Conservation (phyloP, 1,140 invertebrate genomes). For the Paracyclopina nana region DNA sequence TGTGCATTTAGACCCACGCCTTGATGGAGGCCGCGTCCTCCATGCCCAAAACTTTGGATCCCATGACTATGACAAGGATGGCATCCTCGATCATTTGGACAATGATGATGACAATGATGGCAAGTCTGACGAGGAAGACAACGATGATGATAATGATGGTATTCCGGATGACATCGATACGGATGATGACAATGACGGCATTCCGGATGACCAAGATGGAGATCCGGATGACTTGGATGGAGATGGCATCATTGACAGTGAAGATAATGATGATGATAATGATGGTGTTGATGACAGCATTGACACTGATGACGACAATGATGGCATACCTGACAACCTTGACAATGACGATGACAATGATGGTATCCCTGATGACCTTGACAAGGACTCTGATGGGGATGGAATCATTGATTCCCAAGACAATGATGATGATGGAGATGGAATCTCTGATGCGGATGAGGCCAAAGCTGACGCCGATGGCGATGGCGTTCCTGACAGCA, state of each 20-base stretch:
- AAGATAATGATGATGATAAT: slow-evolving; percentile 16
- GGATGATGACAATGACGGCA: slow-evolving; percentile 17
- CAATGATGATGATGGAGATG: slow-evolving; percentile 16
- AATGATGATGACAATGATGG: slow-evolving; percentile 17
- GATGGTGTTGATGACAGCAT: slow-evolving; percentile 11
- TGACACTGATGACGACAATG: slow-evolving; percentile 17
- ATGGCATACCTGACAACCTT: slow-evolving; percentile 7
- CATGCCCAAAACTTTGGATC: neutral
- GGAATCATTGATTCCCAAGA: slow-evolving; percentile 6
- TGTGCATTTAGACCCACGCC: no score
- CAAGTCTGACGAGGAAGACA: slow-evolving; percentile 8
- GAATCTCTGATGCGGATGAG: slow-evolving; percentile 8
- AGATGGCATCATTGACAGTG: slow-evolving; percentile 11
- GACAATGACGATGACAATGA: slow-evolving; percentile 4
- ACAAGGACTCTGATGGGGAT: slow-evolving; percentile 16
- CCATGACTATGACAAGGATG: slow-evolving; percentile 14
- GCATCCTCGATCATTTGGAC: slow-evolving; percentile 5
- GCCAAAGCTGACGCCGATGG: slow-evolving; percentile 10
- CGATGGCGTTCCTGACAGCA: slow-evolving; percentile 10
- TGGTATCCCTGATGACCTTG: slow-evolving; percentile 7
- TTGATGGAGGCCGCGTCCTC: neutral
- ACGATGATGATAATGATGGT: slow-evolving; percentile 17
- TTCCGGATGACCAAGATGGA: slow-evolving; percentile 3
- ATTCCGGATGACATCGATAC: slow-evolving; percentile 9
- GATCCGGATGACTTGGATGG: slow-evolving; percentile 11